Base-by-base conservation (phyloP, 2,888 invertebrate species). In the Clistopyga incitator region DNA sequence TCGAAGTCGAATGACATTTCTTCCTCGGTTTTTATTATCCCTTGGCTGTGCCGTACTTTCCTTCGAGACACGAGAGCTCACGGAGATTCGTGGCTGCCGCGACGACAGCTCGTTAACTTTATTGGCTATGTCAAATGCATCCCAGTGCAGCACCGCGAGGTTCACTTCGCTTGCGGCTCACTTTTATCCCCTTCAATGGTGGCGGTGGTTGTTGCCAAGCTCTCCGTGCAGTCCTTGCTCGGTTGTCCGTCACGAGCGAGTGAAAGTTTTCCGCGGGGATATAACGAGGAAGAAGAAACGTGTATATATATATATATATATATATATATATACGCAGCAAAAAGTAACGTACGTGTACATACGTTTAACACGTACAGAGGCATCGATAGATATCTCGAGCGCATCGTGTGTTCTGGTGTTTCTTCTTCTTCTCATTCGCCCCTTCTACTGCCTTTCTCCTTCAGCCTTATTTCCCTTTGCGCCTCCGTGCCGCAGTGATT, bases 201-300 rank as follows among this genome's bases (percentile, higher is more conserved):
- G 68, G 18, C 61, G n/a, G 38, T 61, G 50, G 68, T 23, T 59
- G 67, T 34, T 45, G 34, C 20, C 64, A 29, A 52, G 29, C 10
- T 38, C 38, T 29, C 38, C 65, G 65, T 52, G 64, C 61, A 56
- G 71, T 61, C 72, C 34, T 38, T 50, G 64, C 64, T 72, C 64
- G 81, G 42, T 59, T 67, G 59, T 79, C 82, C 72, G 78, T 78
- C 77, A 80, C 70, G 71, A 82, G 68, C 71, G 71, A 78, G 86
- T 84, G 86, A 87, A 87, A 87, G 86, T 87, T 86, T 86, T 74
- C 74, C 77, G 78, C 70, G 67, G 74, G 82, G 50, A 65, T 77
- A 71, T 75, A 85, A 85, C 75, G 82, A 85, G 81, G 85, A 81
- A 84, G 84, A 85, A 84, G 81, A 77, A 50, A 78, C 67, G 38